Conservation (phyloP, 92 coral and sea anemone genomes). For the Phenganax subtilis region DNA sequence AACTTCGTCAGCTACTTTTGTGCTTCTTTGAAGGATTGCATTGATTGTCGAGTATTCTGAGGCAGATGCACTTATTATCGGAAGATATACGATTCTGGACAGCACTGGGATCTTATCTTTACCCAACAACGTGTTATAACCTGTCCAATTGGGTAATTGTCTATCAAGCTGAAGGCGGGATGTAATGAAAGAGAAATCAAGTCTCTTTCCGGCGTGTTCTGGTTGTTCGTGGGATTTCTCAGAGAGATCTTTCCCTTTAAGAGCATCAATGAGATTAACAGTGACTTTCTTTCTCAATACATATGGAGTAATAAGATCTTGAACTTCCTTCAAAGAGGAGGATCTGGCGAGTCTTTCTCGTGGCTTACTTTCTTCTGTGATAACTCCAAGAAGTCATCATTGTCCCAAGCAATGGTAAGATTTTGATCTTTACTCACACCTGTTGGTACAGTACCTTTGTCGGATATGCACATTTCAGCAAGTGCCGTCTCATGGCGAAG, state of each 20-base stretch:
- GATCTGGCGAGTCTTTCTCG: background rate
- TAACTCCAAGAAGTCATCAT: constrained; percentile 1
- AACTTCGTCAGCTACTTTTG: constrained; percentile 1
- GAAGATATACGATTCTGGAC: constrained; percentile 40
- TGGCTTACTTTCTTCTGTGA: background rate
- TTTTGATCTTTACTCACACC: background rate
- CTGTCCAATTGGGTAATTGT: constrained; percentile 41
- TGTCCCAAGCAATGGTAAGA: constrained; percentile 17
- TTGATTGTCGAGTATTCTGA: constrained; percentile 38
- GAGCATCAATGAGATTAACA: background rate
- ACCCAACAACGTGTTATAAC: constrained; percentile 35
- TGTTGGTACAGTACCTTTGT: background rate
- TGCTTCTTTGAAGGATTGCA: constrained; percentile 21
- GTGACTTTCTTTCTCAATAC: background rate
- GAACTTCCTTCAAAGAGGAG: background rate
- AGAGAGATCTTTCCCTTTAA: background rate
- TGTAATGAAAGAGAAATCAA: constrained; percentile 2
- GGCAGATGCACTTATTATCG: constrained; percentile 29
- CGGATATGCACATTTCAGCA: background rate
- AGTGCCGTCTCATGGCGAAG: constrained; percentile 22
- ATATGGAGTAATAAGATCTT: background rate
- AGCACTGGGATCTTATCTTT: constrained; percentile 24
- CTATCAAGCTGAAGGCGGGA: background rate
- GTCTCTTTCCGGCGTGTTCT: background rate
- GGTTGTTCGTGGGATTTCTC: background rate